Evolutionary conservation across 2,113 vertebrate species (phyloP).

Genomic region (Phalacrocorax pelagicus): DNA sequence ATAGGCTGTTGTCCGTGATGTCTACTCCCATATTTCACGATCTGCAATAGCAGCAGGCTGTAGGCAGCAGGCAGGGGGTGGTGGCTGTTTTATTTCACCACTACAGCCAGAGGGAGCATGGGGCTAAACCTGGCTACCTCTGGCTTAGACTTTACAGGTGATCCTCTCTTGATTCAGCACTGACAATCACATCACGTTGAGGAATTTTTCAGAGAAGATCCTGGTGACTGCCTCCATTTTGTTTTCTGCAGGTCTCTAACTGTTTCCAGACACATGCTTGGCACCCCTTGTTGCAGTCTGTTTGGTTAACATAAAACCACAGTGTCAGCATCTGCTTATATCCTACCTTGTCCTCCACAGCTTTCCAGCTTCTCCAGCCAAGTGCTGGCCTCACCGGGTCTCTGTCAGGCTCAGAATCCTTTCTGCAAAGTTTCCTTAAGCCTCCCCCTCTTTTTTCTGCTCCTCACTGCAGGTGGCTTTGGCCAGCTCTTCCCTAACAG

Average conservation of each 20-base stretch:
- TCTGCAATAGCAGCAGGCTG: neutral
- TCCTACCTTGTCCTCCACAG: neutral
- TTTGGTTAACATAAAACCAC: neutral
- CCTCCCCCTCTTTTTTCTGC: neutral
- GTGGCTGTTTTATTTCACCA: neutral
- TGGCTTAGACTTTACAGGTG: neutral
- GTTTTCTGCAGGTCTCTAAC: neutral
- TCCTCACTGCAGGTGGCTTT: neutral
- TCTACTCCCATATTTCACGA: neutral
- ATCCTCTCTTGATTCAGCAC: neutral
- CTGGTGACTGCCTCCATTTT: neutral
- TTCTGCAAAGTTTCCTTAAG: neutral
- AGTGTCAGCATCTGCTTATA: neutral
- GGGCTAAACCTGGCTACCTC: neutral
- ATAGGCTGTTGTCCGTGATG: neutral
- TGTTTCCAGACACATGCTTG: neutral
- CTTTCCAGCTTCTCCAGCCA: neutral
- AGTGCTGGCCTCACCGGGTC: neutral
- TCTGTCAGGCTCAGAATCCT: neutral
- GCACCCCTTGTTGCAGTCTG: neutral
- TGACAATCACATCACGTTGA: neutral
- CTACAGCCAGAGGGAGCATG: neutral
- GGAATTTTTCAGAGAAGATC: neutral
- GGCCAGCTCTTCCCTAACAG: neutral
- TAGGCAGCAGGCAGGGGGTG: neutral